Evolutionary conservation across 2,113 vertebrate species (phyloP).

Genomic region (Ictalurus punctatus): DNA sequence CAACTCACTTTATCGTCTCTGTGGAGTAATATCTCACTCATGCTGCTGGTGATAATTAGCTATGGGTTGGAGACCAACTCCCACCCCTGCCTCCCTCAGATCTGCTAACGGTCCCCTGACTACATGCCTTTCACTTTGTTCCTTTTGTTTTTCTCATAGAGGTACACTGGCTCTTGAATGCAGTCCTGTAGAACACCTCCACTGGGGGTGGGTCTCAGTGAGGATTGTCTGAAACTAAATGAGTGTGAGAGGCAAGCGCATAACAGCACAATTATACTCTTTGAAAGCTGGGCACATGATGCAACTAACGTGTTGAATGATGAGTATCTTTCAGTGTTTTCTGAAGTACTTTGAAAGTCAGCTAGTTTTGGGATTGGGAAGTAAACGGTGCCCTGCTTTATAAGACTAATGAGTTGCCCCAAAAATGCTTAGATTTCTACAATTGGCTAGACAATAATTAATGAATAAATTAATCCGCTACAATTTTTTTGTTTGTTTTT

Average conservation of each 20-base stretch:
- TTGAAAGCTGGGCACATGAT: constrained; percentile 36
- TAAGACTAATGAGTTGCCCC: not conserved
- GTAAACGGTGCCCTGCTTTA: not conserved
- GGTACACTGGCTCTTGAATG: constrained; percentile 36
- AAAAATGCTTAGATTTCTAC: not conserved
- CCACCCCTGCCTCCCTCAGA: constrained; percentile 38
- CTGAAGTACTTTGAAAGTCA: constrained; percentile 8
- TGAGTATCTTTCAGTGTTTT: constrained; percentile 19
- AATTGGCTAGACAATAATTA: not conserved
- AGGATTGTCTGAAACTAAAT: constrained; percentile 36
- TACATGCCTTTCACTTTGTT: constrained; percentile 37
- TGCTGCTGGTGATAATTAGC: constrained; percentile 58
- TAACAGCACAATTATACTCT: constrained; percentile 40
- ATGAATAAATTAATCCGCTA: not conserved
- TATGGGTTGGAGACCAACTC: constrained; percentile 49
- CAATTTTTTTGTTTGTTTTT: not conserved
- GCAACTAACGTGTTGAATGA: constrained; percentile 34
- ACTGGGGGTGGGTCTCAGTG: constrained; percentile 36
- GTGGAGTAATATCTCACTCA: constrained; percentile 47
- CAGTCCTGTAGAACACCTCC: constrained; percentile 22
- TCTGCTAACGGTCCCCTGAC: constrained; percentile 35
- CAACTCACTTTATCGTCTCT: constrained; percentile 61
- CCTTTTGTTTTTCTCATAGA: constrained; percentile 41
- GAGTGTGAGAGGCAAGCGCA: constrained; percentile 21
- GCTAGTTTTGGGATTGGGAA: not conserved